Base-by-base conservation (phyloP, 2,888 invertebrate species). In the Sinohyriopsis cumingii region DNA sequence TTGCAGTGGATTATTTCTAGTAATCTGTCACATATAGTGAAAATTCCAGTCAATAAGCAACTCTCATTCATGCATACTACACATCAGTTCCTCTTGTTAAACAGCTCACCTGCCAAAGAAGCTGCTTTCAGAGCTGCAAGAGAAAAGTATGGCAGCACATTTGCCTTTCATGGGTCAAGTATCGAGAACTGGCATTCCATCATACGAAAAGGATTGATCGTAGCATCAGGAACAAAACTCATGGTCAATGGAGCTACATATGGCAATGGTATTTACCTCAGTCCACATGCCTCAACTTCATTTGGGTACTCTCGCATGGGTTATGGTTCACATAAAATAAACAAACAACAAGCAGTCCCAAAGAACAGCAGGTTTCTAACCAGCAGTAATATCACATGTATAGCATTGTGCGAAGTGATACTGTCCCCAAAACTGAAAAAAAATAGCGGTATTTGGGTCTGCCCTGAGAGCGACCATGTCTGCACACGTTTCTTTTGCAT, bases 401-500 rank as follows among this genome's bases (percentile, higher is more conserved):
- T 87, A 19, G 86, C 87, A 9, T 68, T 87, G 4, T 87, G 86
- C 82, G 87, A 87, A 83, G 87, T 87, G 24, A 79, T 88, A 25
- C 80, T 76, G 1, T 79, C 82, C 7, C 73, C 76, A 24, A 67
- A 73, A 12, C 72, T 87, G 72, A 85, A 82, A 75, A 86, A 86
- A 65, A 76, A 68, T 59, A 69, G 68, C 33, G 64, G 72, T 20
- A 85, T 88, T 18, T 88, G 87, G 87, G 84, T 85, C 61, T 83
- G 82, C 71, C 81, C 84, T 0, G 76, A 86, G 33, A 73, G 79
- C 55, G 83, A 86, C 60, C 78, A 84, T 72, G 86, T 87, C n/a
- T 87, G 87, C 72, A 88, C 88, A 19, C 73, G 88, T 22, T 88
- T 88, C 77, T 86, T 88, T 75, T 88, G 88, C 79, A 85, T 88